Evolutionary conservation across 2,113 vertebrate species (phyloP), one percentile per base, ranked within the genome.

Genomic region (Rhea pennata): DNA sequence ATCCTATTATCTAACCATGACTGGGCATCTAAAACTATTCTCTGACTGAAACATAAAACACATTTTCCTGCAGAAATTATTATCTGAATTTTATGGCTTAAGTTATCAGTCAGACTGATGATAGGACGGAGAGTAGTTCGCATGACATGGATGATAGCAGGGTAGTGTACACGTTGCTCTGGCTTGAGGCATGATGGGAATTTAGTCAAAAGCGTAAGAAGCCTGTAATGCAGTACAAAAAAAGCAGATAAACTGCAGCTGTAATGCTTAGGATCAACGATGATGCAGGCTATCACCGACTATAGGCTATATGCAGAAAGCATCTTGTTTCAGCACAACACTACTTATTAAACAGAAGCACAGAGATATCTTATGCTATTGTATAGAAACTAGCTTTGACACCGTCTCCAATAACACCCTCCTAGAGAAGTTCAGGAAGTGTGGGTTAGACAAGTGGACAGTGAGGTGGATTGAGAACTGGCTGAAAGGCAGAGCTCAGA

Each of bases 1-100:
- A 90, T 42, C 27, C 48, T 77, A 69, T 61, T 83, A 65, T 72
- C 51, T 65, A 74, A 50, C 39, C 46, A 26, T 50, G 81, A 88
- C 23, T 26, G 24, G 33, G 65, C 42, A 75, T 36, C 69, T 84
- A 73, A 80, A 93, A 69, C 12, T 78, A 65, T 56, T 64, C 66
- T 87, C 66, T 59, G 21, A 65, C 69, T 95, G 82, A 56, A 92
- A 88, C 29, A 88, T 39, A 76, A 84, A 92, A 84, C n/a, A 67
- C 5, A 44, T 78, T 59, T 93, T 88, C 56, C 58, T 88, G 36
- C 39, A 88, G 67, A 88, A 93, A 69, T 31, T 61, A 33, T 65
- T 22, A 15, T 44, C 48, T 26, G 27, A 84, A 62, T 53, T 10
- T 59, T 77, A 86, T 3, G 10, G 42, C 53, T 27, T 78, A 46